These are phyloP conservation scores for Anthophora plumipes DNA, from an alignment of 2,888 invertebrate genomes.

Conservation along the genomic window DNA sequence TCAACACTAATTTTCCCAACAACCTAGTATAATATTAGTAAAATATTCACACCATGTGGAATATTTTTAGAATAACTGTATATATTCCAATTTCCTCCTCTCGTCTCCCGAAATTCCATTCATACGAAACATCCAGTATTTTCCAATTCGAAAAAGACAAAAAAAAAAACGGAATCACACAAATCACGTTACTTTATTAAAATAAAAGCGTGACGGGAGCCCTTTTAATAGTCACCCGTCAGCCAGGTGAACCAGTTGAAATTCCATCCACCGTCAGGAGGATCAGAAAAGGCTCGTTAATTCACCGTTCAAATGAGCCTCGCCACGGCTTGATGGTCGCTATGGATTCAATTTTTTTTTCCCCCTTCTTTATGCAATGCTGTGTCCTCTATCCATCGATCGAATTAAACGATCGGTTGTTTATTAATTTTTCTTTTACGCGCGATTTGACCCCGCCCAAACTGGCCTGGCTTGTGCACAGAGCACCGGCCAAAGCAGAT, in stretches of 20 bases:
- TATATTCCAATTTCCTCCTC: too few relatives aligned
- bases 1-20: too few relatives aligned
- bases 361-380: background rate
- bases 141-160: too few relatives aligned
- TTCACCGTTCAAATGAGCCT: background rate
- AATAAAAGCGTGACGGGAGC: background rate
- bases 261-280: background rate
- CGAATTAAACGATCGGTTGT: slow-evolving; percentile 31
- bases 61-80: too few relatives aligned
- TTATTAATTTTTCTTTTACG: slow-evolving; percentile 56
- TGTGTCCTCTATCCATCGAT: background rate
- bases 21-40: too few relatives aligned
- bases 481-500: slow-evolving; percentile 58
- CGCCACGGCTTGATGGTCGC: background rate
- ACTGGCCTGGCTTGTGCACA: slow-evolving; percentile 53
- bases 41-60: too few relatives aligned
- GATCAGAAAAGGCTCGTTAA: background rate
- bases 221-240: background rate
- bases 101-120: too few relatives aligned
- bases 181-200: background rate
- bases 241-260: background rate
- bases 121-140: too few relatives aligned
- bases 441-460: slow-evolving; percentile 62
- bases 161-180: too few relatives aligned
- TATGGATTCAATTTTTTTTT: background rate